Evolutionary conservation across 2,888 invertebrate species (phyloP).

Genomic region (Spodoptera exigua): DNA sequence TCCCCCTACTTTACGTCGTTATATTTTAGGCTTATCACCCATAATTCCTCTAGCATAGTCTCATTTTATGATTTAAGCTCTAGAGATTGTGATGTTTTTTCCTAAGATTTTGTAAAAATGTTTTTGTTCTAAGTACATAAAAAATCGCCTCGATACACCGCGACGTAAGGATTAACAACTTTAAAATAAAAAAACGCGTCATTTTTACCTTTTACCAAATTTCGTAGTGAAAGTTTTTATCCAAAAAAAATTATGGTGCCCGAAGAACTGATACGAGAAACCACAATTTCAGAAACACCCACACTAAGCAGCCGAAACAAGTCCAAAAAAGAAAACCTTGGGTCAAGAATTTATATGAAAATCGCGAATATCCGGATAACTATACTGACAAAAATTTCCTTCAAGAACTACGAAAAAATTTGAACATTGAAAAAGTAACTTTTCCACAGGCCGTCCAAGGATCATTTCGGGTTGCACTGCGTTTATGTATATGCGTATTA

Average conservation of each 20-base stretch:
- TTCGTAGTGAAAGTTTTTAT: too few species aligned
- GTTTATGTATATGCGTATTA: slow-evolving; percentile 93
- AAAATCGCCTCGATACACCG: too few species aligned
- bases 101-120: too few species aligned
- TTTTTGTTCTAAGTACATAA: too few species aligned
- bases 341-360: slow-evolving; percentile 97
- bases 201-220: too few species aligned
- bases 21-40: too few species aligned
- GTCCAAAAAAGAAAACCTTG: slow-evolving; percentile 88
- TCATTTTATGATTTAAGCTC: too few species aligned
- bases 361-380: slow-evolving; percentile 96
- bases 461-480: slow-evolving; percentile 93
- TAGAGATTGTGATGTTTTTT: too few species aligned
- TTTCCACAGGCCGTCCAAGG: slow-evolving; percentile 92
- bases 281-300: slow-evolving; percentile 78
- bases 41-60: too few species aligned
- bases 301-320: slow-evolving; percentile 69
- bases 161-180: too few species aligned
- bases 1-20: too few species aligned
- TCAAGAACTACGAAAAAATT: slow-evolving; percentile 94
- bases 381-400: slow-evolving; percentile 97
- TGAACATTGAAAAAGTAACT: slow-evolving; percentile 93
- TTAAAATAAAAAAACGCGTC: too few species aligned
- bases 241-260: slow-evolving; percentile 20
- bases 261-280: slow-evolving; percentile 55